Conservation (phyloP, 2,113 vertebrate species). For the sheep (Ovis aries) region DNA sequence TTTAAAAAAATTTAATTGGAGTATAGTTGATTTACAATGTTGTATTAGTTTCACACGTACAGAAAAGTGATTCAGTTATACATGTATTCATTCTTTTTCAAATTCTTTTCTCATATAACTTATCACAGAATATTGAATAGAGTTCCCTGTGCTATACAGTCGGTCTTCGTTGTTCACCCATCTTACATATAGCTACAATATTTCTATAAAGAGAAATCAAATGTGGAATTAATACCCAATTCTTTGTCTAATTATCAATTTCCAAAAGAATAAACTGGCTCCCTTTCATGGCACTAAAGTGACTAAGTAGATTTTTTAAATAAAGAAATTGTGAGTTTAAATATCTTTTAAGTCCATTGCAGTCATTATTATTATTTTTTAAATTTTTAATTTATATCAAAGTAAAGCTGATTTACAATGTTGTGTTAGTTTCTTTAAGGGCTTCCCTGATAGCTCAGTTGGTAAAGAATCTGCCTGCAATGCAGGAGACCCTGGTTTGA, state of each 20-base stretch:
- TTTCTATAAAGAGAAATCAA: constrained; percentile 23
- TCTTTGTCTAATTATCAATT: background rate
- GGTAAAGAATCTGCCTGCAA: background rate
- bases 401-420: background rate
- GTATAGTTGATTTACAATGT: background rate
- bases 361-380: background rate
- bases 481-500: background rate
- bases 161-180: background rate
- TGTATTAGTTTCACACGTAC: background rate
- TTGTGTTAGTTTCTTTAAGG: background rate
- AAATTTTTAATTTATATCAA: background rate
- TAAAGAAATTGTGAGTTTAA: background rate
- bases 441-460: background rate
- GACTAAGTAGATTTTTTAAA: background rate
- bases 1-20: fast-evolving
- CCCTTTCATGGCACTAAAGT: background rate
- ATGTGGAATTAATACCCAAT: background rate
- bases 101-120: background rate
- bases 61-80: background rate
- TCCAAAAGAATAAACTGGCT: background rate
- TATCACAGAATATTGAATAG: background rate
- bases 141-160: background rate
- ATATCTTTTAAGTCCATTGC: background rate
- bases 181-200: background rate
- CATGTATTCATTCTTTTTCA: background rate